Evolutionary conservation across 2,113 vertebrate species (phyloP), one percentile per base, ranked within the genome.

Genomic region (Antennarius striatus): DNA sequence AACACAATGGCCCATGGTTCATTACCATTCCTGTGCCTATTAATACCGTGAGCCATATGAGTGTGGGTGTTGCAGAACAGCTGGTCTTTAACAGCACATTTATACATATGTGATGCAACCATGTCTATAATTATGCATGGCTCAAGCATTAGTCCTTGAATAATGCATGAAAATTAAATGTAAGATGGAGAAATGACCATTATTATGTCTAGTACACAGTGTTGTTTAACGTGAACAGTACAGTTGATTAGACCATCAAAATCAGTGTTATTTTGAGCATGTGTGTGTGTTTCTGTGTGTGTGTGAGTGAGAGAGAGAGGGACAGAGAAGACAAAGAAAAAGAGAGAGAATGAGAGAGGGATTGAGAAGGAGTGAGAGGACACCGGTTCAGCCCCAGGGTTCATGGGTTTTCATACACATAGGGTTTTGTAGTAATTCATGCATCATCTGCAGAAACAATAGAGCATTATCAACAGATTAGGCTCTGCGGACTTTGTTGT

Each of bases 401-500:
- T 63, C 68, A 59, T 45, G 63, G 45, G 14, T 74, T 77, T 73
- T 16, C 40, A 81, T 30, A 64, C 73, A 64, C 22, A 10, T 32
- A 59, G 45, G 32, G 46, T 77, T 70, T 82, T 42, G 14, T 70
- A 71, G 54, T 59, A 57, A 56, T 73, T 80, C 79, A 55, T 60
- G 68, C 77, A 78, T 55, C 54, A 83, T 74, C 57, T 78, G 72
- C 63, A 79, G 52, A 56, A 79, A 83, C 58, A 77, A 62, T 53
- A 58, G 48, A 63, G 75, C 78, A 74, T 82, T 86, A 83, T 84
- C 83, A 79, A 80, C 80, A 80, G 73, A 87, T 81, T 73, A 69
- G 39, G 32, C 40, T 75, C 43, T 56, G 32, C 59, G n/a, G 58
- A 22, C 68, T 63, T 71, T 56, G 62, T 47, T 74, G 55, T 68